These are phyloP conservation scores for Enteromius argenteus DNA, from an alignment of 2,797 vertebrate genomes.

Conservation along the genomic window DNA sequence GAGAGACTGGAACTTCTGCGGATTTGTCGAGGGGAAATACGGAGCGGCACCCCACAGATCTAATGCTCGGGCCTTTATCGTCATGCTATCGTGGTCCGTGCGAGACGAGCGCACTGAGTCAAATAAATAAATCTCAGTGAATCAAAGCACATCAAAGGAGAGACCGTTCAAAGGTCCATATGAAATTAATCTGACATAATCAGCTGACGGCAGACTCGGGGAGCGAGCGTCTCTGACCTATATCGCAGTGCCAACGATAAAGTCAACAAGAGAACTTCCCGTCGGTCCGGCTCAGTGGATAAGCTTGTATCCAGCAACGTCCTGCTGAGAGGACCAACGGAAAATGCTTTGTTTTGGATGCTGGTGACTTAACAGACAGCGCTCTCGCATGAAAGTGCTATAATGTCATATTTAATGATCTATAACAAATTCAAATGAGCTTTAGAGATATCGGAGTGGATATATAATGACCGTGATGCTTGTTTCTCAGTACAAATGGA, in stretches of 20 bases:
- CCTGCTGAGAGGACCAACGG: slow-evolving; percentile 7
- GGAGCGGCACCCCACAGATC: slow-evolving; percentile 70
- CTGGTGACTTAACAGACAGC: background rate
- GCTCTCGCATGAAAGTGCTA: background rate
- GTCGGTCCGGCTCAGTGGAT: slow-evolving; percentile 39
- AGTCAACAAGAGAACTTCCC: slow-evolving; percentile 33
- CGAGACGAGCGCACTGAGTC: slow-evolving; percentile 66
- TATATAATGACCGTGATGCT: background rate
- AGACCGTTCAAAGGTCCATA: slow-evolving; percentile 65
- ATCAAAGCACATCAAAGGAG: slow-evolving; percentile 67
- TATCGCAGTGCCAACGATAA: slow-evolving; percentile 65
- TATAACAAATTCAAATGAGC: slow-evolving; percentile 19
- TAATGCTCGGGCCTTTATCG: slow-evolving; percentile 58
- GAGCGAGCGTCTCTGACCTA: slow-evolving; percentile 67
- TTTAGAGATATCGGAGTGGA: slow-evolving; percentile 5
- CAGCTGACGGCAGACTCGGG: slow-evolving; percentile 65
- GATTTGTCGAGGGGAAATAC: slow-evolving; percentile 76
- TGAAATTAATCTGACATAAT: slow-evolving; percentile 79
- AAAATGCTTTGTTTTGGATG: background rate
- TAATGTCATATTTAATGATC: slow-evolving; percentile 22
- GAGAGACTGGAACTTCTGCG: slow-evolving; percentile 60
- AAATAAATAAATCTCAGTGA: slow-evolving; percentile 67
- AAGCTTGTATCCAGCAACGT: slow-evolving; percentile 8
- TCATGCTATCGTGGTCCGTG: slow-evolving; percentile 35
- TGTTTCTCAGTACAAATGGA: background rate